Evolutionary conservation across 2,797 vertebrate genomes (phyloP).

Genomic region (Gymnoscopelus microlampas): DNA sequence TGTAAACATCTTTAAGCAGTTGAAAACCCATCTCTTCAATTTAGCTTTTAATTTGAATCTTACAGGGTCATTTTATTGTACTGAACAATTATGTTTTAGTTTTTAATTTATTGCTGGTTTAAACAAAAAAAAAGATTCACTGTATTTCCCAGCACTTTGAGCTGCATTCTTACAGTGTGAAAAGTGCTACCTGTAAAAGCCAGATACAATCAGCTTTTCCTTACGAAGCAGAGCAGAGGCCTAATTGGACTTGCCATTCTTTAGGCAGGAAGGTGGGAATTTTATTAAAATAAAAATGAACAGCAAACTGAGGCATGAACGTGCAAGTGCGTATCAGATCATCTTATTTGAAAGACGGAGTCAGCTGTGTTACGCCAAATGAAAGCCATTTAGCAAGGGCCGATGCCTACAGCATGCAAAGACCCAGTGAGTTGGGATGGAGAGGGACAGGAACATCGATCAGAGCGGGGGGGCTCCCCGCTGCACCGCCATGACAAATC

Average conservation of each 20-base stretch:
- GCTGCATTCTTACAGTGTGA: too few relatives aligned
- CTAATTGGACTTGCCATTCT: conserved; percentile 33
- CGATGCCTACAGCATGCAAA: conserved; percentile 26
- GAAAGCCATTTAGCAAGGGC: conserved; percentile 43
- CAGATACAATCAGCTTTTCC: too few relatives aligned
- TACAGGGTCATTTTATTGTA: too few relatives aligned
- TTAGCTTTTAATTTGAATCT: too few relatives aligned
- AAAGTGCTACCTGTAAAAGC: too few relatives aligned
- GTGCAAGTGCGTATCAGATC: conserved; percentile 9
- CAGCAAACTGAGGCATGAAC: conserved; percentile 23
- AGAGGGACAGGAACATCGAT: conserved; percentile 45
- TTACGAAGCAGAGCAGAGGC: conserved; percentile 4
- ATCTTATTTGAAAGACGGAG: conserved; percentile 7
- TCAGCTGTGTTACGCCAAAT: conserved; percentile 27
- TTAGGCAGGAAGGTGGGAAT: conserved; percentile 6
- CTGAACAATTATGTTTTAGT: too few relatives aligned
- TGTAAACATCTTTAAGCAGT: too few relatives aligned
- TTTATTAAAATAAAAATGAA: conserved; percentile 8
- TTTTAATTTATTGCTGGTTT: too few relatives aligned
- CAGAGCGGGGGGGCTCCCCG: conserved; percentile 36
- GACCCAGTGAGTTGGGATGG: conserved; percentile 23
- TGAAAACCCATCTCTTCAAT: too few relatives aligned
- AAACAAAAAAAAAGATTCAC: too few relatives aligned
- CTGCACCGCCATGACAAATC: conserved; percentile 65
- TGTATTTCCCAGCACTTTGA: too few relatives aligned